Percentiles rank a stretch among this genome's conserved stretches.
Conservation (phyloP, 2,888 invertebrate species). For the Tenthredo mesomela region DNA sequence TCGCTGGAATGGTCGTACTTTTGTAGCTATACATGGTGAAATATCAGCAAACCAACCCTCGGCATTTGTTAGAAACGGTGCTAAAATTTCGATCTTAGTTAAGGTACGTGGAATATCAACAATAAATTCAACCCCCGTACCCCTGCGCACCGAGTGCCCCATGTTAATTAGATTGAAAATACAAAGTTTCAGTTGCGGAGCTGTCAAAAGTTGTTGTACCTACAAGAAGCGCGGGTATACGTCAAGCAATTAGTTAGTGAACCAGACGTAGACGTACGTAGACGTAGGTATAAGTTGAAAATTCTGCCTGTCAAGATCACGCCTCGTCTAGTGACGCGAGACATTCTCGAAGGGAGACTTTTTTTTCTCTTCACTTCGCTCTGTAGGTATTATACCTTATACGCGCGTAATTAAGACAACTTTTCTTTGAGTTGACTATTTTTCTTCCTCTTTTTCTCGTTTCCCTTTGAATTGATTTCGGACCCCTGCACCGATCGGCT, state of each 20-base stretch:
- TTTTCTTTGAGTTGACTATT: neutral
- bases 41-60: neutral
- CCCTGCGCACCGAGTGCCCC: neutral
- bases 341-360: neutral
- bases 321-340: neutral
- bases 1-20: slow-evolving; percentile 67
- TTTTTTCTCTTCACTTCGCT: neutral
- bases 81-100: neutral
- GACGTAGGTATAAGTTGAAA: neutral
- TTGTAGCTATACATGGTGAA: neutral
- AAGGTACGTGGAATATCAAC: neutral
- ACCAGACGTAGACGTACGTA: neutral
- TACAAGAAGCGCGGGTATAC: neutral
- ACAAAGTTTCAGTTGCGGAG: neutral
- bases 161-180: slow-evolving; percentile 18
- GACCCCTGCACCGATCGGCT: neutral
- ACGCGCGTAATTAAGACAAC: slow-evolving; percentile 12
- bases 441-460: neutral
- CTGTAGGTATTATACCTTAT: too few relatives aligned
- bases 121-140: neutral
- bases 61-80: neutral
- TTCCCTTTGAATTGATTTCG: neutral
- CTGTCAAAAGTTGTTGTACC: slow-evolving; percentile 7
- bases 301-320: slow-evolving; percentile 9
- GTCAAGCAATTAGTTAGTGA: slow-evolving; percentile 2